Evolutionary conservation across 2,113 vertebrate genomes (phyloP).

Genomic region (Apeltes quadracus): DNA sequence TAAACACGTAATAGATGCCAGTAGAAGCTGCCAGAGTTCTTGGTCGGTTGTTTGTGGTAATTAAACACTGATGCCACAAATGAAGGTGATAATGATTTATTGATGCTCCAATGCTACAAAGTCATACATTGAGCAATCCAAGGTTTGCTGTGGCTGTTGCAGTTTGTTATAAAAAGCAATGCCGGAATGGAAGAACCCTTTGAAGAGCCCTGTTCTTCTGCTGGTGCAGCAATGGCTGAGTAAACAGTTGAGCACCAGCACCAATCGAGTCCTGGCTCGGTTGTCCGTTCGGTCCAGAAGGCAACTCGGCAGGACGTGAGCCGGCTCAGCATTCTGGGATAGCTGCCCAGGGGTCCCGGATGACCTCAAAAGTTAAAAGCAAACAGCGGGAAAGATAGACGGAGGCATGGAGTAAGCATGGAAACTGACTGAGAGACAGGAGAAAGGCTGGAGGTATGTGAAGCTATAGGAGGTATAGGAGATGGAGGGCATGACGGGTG

Average conservation of each 20-base stretch:
- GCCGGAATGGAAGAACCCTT: slow-evolving; percentile 17
- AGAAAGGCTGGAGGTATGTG: slow-evolving; percentile 50
- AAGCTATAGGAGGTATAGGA: slow-evolving; percentile 9
- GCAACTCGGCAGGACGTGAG: slow-evolving; percentile 79
- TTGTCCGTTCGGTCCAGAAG: slow-evolving; percentile 77
- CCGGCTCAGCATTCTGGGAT: slow-evolving; percentile 79
- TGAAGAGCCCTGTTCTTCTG: slow-evolving; percentile 25
- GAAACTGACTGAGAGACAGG: slow-evolving; percentile 51
- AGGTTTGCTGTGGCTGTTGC: slow-evolving; percentile 16
- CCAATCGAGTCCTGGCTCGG: slow-evolving; percentile 71
- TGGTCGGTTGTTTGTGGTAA: slow-evolving; percentile 30
- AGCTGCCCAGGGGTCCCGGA: slow-evolving; percentile 80
- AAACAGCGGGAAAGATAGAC: slow-evolving; percentile 79
- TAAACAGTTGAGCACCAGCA: slow-evolving; percentile 54
- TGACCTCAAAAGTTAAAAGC: slow-evolving; percentile 84
- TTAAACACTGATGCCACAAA: slow-evolving; percentile 34
- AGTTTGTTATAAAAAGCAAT: not conserved
- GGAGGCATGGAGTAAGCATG: slow-evolving; percentile 64
- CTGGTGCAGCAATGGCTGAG: slow-evolving; percentile 55
- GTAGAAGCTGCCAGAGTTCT: slow-evolving; percentile 38
- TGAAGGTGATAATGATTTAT: slow-evolving; percentile 19
- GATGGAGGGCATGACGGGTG: not conserved
- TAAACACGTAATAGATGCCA: slow-evolving; percentile 29
- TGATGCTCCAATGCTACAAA: slow-evolving; percentile 19
- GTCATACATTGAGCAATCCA: slow-evolving; percentile 24